Evolutionary conservation across 2,888 invertebrate genomes (phyloP), one percentile per base, ranked within the genome.

Genomic region (Lithophane ornitopus): DNA sequence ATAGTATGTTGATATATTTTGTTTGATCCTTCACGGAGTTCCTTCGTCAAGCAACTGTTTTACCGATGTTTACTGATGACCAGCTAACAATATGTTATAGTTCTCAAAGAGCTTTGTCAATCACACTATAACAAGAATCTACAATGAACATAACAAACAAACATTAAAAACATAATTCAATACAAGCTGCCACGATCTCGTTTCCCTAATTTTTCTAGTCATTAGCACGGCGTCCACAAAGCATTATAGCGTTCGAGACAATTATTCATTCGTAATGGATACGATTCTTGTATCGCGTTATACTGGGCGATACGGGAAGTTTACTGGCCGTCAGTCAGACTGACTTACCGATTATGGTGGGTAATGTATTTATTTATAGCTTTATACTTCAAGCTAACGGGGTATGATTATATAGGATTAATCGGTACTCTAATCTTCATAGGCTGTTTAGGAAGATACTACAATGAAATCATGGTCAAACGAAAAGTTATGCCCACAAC

Each of bases 191-290:
- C 68, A 74, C 49, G 66, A 65, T 63, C 70, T 70, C 72, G 62
- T 73, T 80, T 82, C 61, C 68, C 69, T 76, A 82, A 78, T 78
- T 84, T 81, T 84, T 81, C 68, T 78, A 66, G 54, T 67, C 80
- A 81, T 77, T 83, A 87, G 56, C 77, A 67, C 16, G 62, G 75
- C 72, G 68, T 74, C 70, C 78, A 70, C 76, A 71, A 83, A 85
- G 80, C 74, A 77, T 80, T 82, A 39, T 69, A 76, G 63, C 77
- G 69, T 85, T 68, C 73, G 70, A 85, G 86, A 90, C 90, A 89
- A 82, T 90, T 90, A 88, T 90, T 90, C 89, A 90, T 85, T 86
- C 78, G 86, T 87, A 90, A 91, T 90, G 90, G 88, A 88, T 86
- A 89, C 85, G 86, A 87, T 84, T 89, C 87, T 87, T 88, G 81